Conservation (phyloP, 2,797 vertebrate species). For the Peromyscus attwateri region DNA sequence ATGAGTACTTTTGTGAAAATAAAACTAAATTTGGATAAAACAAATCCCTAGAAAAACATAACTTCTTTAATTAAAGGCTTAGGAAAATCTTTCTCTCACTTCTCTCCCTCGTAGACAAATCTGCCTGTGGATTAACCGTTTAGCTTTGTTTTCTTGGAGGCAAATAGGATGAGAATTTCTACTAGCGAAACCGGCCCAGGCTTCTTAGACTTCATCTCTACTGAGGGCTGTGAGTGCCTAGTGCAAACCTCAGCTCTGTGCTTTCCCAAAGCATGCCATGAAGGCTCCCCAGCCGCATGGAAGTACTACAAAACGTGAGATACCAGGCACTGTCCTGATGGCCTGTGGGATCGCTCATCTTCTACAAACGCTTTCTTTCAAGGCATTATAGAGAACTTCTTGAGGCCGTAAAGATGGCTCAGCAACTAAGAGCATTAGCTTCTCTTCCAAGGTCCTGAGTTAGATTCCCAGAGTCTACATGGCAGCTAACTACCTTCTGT, state of each 20-base stretch:
- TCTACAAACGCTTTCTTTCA: background rate
- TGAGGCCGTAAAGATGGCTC: background rate
- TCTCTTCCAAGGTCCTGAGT: background rate
- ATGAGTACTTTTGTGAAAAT: background rate
- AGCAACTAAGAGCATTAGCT: background rate
- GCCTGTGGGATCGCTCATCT: background rate
- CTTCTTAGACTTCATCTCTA: background rate
- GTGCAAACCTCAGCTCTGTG: background rate
- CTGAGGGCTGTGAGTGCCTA: background rate
- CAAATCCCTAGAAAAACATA: background rate
- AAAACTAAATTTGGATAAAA: slow-evolving; percentile 17
- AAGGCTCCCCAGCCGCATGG: background rate
- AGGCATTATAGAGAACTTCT: background rate
- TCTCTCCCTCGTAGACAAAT: background rate
- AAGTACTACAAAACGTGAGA: background rate
- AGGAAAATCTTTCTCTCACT: background rate
- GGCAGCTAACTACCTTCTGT: background rate
- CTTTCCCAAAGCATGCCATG: background rate
- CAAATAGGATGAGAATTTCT: background rate
- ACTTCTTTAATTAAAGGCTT: slow-evolving; percentile 8
- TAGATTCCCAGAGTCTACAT: background rate
- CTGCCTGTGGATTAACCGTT: background rate
- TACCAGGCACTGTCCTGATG: background rate
- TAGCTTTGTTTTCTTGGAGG: background rate
- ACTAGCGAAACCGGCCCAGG: background rate